Evolutionary conservation across 2,888 invertebrate species (phyloP).

Genomic region (Nipponacmea schrenckii): DNA sequence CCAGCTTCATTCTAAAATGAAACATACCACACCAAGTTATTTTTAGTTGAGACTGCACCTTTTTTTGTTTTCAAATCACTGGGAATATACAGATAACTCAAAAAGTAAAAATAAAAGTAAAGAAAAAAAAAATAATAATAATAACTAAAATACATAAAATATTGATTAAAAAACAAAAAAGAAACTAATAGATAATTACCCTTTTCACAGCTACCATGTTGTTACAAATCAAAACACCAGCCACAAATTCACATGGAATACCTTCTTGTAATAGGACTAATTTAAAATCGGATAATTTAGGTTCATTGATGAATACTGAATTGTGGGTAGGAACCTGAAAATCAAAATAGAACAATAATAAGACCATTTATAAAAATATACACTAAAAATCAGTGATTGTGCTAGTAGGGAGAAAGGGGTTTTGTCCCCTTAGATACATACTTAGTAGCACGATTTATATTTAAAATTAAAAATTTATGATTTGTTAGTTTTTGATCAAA

Average conservation of each 20-base stretch:
- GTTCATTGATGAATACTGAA: slow-evolving; percentile 90
- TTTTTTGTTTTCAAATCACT: no score
- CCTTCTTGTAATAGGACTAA: slow-evolving; percentile 74
- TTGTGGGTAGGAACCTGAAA: slow-evolving; percentile 68
- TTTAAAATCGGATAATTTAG: slow-evolving; percentile 91
- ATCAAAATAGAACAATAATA: neutral
- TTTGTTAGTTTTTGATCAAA: no score
- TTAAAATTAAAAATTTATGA: no score
- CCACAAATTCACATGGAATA: slow-evolving; percentile 86
- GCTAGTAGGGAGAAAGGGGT: no score
- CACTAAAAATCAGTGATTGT: no score
- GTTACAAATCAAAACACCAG: slow-evolving; percentile 93
- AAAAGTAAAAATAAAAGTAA: slow-evolving; percentile 36
- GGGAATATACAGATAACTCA: no score
- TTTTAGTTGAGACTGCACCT: no score
- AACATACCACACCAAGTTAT: no score
- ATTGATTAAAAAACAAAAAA: neutral
- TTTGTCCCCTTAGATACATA: no score
- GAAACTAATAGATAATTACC: slow-evolving; percentile 70
- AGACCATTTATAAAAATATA: no score
- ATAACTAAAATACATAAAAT: neutral
- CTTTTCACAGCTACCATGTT: slow-evolving; percentile 88
- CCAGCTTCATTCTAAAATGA: slow-evolving; percentile 89
- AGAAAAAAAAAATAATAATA: no score
- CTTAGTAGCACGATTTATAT: no score